Conservation (phyloP, 2,888 invertebrate species). For the Pristionchus exspectatus region DNA sequence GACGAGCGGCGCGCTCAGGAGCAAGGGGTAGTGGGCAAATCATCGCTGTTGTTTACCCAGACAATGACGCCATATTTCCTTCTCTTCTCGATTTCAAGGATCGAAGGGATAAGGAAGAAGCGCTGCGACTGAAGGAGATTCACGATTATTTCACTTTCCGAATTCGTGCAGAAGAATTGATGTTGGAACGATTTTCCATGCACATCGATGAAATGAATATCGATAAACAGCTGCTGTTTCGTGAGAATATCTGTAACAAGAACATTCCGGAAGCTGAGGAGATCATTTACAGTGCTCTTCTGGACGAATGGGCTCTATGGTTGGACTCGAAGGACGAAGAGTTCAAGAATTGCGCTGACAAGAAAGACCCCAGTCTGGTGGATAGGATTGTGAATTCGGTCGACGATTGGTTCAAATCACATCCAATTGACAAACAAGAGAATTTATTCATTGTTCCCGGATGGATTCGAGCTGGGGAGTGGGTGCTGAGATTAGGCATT, state of each 20-base stretch:
- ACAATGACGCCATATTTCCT: too few relatives aligned
- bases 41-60: neutral
- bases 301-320: slow-evolving; percentile 27
- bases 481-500: neutral
- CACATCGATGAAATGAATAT: too few relatives aligned
- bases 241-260: too few relatives aligned
- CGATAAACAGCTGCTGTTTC: too few relatives aligned
- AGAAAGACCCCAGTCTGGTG: too few relatives aligned
- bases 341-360: neutral
- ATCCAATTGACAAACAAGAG: neutral
- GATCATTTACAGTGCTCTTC: neutral
- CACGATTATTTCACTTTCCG: neutral
- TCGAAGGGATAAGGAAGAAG: neutral
- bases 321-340: neutral
- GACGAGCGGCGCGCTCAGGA: neutral
- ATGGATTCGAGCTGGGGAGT: neutral
- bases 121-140: neutral
- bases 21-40: neutral
- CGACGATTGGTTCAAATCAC: too few relatives aligned
- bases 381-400: too few relatives aligned
- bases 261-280: neutral
- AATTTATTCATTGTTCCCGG: neutral
- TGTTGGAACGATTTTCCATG: neutral
- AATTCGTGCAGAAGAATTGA: neutral
- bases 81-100: neutral